Evolutionary conservation across 2,113 vertebrate species (phyloP).

Genomic region (Chaenogobius annularis): DNA sequence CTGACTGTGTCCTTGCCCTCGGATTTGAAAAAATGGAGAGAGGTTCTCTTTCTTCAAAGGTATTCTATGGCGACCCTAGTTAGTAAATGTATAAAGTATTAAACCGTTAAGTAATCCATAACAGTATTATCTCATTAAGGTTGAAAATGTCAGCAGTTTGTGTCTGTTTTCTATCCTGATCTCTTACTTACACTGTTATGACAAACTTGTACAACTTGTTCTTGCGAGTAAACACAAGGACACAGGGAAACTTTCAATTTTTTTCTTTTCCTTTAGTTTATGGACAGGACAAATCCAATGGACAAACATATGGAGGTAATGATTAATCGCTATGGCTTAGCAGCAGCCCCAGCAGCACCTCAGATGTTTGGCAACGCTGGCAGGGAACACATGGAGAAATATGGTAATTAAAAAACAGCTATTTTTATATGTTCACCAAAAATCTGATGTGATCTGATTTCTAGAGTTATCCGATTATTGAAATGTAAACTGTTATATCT

Average conservation of each 20-base stretch:
- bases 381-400: conserved; percentile 94
- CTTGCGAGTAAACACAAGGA: not conserved
- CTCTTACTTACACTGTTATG: not conserved
- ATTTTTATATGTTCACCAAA: too few species aligned
- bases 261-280: conserved; percentile 59
- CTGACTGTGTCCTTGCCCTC: conserved; percentile 89
- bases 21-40: conserved; percentile 96
- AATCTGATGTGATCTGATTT: too few species aligned
- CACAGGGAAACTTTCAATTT: not conserved
- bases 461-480: too few species aligned
- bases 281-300: conserved; percentile 80
- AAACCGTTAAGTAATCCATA: not conserved
- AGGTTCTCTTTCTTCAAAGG: conserved; percentile 76
- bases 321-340: conserved; percentile 81
- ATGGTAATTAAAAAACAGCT: conserved; percentile 73
- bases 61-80: conserved; percentile 48
- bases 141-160: not conserved
- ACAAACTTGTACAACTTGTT: not conserved
- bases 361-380: conserved; percentile 91
- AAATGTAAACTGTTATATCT: too few species aligned
- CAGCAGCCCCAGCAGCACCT: conserved; percentile 75
- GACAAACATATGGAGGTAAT: conserved; percentile 92
- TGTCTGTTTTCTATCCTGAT: too few species aligned
- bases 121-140: not conserved
- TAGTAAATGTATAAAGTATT: not conserved